Base-by-base conservation (phyloP, 2,113 vertebrate genomes). In the Pollimyrus isidori region DNA sequence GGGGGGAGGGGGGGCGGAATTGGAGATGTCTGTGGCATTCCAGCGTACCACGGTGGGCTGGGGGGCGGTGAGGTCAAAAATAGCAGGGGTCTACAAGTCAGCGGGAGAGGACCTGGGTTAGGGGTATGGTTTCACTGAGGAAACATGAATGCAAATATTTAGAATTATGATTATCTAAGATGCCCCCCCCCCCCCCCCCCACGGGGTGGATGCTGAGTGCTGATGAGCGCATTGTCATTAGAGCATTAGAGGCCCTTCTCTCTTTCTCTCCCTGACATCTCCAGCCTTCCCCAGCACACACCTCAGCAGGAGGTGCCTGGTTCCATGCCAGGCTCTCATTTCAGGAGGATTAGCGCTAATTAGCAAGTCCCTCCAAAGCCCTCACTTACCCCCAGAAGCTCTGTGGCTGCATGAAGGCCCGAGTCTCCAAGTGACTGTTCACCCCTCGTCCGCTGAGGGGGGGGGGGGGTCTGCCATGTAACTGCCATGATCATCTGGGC, bases 261-360 rank as follows among this genome's bases (percentile, higher is more conserved):
- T 65, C 7, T 7, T 19, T 69, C 21, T 50, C 23, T 35, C 46
- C n/a, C 42, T 35, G 15, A 4, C 62, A 6, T 49, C 21, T 50
- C 4, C 13, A 88, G 88, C 89, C 88, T 19, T 62, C 82, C 52
- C 39, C 26, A 45, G 19, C 45, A 1, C 76, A 17, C 3, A 30
- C 88, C 83, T 90, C 53, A 15, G 53, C 86, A 45, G 82, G 35
- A 88, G 87, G 7, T 76, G 83, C 89, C 65, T 87, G 50, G 76
- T 84, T 87, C 53, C 89, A 88, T 13, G 58, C 90, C 90, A 86
- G 87, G 86, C 73, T 89, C 52, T 91, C 91, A 89, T 92, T 73
- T 73, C 89, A 89, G 88, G 65, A 76, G 87, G 50, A 65, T 92
- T 85, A 87, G 0, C 53, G 86, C 82, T 89, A 90, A 90, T 93